These are phyloP conservation scores for Pitta sordida DNA, from an alignment of 2,113 vertebrate species.

Conservation along the genomic window DNA sequence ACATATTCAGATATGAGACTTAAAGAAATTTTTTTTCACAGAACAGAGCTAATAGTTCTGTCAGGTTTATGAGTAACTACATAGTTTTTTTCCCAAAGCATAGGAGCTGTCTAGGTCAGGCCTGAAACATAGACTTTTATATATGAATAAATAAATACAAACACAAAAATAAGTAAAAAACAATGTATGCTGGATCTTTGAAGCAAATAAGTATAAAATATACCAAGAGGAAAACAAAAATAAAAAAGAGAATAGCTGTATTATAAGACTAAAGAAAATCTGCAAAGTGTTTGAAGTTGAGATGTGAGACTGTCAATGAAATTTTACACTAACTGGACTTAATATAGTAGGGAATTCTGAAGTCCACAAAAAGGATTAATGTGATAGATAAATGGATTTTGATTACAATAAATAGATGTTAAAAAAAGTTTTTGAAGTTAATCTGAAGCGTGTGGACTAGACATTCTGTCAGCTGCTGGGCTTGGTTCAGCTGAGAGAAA, in stretches of 20 bases:
- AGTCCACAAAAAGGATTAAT: neutral
- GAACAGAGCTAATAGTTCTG: neutral
- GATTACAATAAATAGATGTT: neutral
- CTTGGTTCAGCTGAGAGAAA: neutral
- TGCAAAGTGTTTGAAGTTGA: neutral
- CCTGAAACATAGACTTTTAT: neutral
- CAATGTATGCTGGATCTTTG: neutral
- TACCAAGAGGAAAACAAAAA: neutral
- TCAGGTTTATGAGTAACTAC: neutral
- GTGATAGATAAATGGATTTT: neutral
- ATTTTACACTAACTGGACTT: neutral
- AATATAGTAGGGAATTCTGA: neutral
- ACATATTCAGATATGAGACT: neutral
- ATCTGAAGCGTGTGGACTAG: neutral
- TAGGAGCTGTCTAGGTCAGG: neutral
- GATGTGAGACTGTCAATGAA: neutral
- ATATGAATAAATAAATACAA: neutral
- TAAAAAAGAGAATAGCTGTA: neutral
- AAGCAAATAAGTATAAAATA: neutral
- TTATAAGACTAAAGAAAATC: neutral
- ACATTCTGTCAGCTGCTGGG: neutral
- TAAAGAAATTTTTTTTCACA: neutral
- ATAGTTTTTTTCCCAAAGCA: neutral
- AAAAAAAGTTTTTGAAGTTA: neutral
- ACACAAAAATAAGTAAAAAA: neutral